These are phyloP conservation scores for Diachasmimorpha longicaudata DNA, from an alignment of 1,140 invertebrate species.

Conservation along the genomic window DNA sequence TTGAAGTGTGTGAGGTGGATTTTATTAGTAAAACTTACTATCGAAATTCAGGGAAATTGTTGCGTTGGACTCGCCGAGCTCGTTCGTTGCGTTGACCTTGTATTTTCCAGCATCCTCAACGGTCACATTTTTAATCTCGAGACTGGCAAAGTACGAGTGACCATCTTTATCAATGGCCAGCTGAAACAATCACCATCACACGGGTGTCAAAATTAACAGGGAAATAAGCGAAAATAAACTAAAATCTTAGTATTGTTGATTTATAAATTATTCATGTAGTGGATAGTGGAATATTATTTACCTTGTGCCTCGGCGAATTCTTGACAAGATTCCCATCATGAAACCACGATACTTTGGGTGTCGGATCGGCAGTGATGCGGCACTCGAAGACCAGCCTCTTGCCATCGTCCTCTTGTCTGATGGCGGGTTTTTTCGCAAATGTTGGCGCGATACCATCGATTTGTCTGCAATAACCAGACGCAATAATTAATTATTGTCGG, in stretches of 20 bases:
- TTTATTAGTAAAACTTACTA: conserved; percentile 76
- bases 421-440: conserved; percentile 96
- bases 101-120: conserved; percentile 98
- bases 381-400: conserved; percentile 95
- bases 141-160: conserved; percentile 89
- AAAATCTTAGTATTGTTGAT: too few relatives aligned
- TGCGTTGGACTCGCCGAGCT: conserved; percentile 94
- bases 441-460: conserved; percentile 96
- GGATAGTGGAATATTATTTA: conserved; percentile 52
- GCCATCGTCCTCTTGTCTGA: conserved; percentile 95
- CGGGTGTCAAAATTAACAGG: too few relatives aligned
- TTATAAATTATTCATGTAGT: too few relatives aligned
- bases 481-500: neutral
- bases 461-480: conserved; percentile 72
- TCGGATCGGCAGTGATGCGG: conserved; percentile 91
- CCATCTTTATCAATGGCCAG: conserved; percentile 87
- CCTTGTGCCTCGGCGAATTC: conserved; percentile 83
- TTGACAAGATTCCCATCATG: conserved; percentile 82
- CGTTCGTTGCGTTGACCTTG: conserved; percentile 95
- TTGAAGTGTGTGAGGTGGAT: conserved; percentile 9
- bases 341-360: conserved; percentile 90
- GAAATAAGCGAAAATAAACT: too few relatives aligned
- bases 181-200: conserved; percentile 68
- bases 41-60: conserved; percentile 97
- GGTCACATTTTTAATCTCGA: conserved; percentile 92